Percentiles rank a stretch among this genome's conserved stretches.
These are phyloP conservation scores for Diogma glabrata DNA, from an alignment of 2,888 invertebrate species.

Conservation along the genomic window DNA sequence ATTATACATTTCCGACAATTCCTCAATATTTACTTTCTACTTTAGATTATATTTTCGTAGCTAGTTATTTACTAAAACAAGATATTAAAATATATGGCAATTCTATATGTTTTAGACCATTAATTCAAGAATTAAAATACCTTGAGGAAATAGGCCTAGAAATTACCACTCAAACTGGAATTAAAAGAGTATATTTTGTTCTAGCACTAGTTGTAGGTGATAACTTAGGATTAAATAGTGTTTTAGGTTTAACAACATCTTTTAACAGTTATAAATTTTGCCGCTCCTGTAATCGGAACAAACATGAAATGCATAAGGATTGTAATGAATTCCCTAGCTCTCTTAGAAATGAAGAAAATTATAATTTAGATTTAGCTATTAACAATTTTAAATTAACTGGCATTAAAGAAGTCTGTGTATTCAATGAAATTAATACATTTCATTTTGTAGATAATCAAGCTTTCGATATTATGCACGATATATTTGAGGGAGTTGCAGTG, in stretches of 20 bases:
- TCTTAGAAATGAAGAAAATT: conserved; percentile 17
- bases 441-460: conserved; percentile 19
- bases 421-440: conserved; percentile 16
- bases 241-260: not conserved
- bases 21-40: conserved; percentile 19
- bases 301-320: conserved; percentile 15
- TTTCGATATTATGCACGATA: conserved; percentile 22
- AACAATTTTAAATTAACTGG: conserved; percentile 19
- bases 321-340: conserved; percentile 12
- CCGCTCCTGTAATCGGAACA: conserved; percentile 18
- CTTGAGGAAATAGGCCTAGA: conserved; percentile 14
- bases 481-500: conserved; percentile 21
- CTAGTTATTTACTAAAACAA: conserved; percentile 16
- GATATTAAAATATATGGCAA: conserved; percentile 18
- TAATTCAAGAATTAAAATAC: conserved; percentile 18
- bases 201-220: not conserved
- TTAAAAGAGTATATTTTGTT: conserved; percentile 12
- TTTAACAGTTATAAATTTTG: conserved; percentile 16
- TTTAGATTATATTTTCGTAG: conserved; percentile 18
- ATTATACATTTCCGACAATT: conserved; percentile 16
- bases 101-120: conserved; percentile 13
- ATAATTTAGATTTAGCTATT: conserved; percentile 13
- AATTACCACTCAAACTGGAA: not conserved
- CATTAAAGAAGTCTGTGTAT: conserved; percentile 16
- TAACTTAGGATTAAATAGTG: not conserved